Evolutionary conservation across 2,113 vertebrate species (phyloP), one percentile per base, ranked within the genome.

Genomic region (Cacatua alba): DNA sequence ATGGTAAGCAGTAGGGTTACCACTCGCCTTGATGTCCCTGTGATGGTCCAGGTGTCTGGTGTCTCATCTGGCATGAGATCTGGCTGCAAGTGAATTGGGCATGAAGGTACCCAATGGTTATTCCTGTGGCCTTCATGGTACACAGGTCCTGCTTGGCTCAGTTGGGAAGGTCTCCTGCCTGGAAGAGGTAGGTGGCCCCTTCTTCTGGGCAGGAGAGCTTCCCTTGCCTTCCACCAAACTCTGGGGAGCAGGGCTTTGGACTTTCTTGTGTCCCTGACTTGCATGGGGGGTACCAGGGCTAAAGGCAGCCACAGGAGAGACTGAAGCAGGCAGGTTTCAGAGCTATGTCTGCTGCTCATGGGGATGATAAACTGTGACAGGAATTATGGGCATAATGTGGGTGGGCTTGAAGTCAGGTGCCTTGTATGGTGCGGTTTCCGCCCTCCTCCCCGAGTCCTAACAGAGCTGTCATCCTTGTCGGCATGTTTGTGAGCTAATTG

Each of bases 351-450:
- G 55, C 65, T 95, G 55, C 51, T 64, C 0, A 2, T 60, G 35
- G 24, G 68, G 55, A 68, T 89, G 80, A 88, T 81, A 92, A 95
- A 76, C 69, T 68, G 62, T 91, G 52, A 21, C 44, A 79, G 37
- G 69, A 76, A 92, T 95, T 95, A 85, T 59, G 70, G 63, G 57
- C 7, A 23, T 87, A 51, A 52, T 80, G 63, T 88, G 82, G 70
- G 92, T 95, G 89, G 83, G 81, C 86, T 92, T 93, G 82, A 95
- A 91, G 87, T 92, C 89, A 93, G 90, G 84, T 97, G 71, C 75
- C 90, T 85, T 91, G 89, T 94, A 84, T 91, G 84, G 70, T 90
- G 71, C 49, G n/a, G 43, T 80, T 92, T 92, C 39, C 59, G 39
- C 41, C 21, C 25, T 78, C 24, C 60, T 94, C 28, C 35, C 24